These are phyloP conservation scores for Zingel zingel DNA, from an alignment of 2,113 vertebrate genomes.

Conservation along the genomic window DNA sequence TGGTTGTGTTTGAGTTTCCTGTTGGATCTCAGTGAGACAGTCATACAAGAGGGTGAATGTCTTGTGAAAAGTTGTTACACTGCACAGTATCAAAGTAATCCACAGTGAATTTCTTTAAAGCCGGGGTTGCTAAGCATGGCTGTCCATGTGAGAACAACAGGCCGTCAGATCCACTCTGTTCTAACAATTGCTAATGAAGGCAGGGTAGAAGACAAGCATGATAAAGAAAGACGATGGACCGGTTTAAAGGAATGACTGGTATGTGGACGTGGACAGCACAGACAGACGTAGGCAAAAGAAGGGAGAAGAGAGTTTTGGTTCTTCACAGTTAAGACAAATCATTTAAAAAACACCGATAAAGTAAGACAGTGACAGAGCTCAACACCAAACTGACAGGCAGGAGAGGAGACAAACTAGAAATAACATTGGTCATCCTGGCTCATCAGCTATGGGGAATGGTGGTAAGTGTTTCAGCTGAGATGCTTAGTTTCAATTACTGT, in stretches of 20 bases:
- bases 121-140: no score
- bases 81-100: constrained; percentile 15
- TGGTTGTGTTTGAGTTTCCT: constrained; percentile 6
- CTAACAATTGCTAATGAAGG: background rate
- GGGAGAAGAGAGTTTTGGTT: constrained; percentile 1
- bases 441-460: constrained; percentile 67
- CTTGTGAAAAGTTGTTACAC: background rate
- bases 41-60: background rate
- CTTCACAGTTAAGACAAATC: constrained; percentile 7
- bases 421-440: constrained; percentile 4
- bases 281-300: constrained; percentile 30
- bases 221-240: constrained; percentile 59
- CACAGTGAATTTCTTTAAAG: background rate
- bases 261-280: constrained; percentile 60
- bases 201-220: constrained; percentile 9
- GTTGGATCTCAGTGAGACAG: background rate
- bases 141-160: constrained; percentile 3
- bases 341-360: constrained; percentile 7
- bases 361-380: background rate
- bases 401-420: constrained; percentile 11
- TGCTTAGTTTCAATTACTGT: constrained; percentile 8
- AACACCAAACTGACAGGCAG: background rate
- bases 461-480: constrained; percentile 60
- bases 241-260: constrained; percentile 73
- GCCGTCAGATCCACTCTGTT: constrained; percentile 4